Base-by-base conservation (phyloP, 2,797 vertebrate genomes). In the Tragelaphus oryx region DNA sequence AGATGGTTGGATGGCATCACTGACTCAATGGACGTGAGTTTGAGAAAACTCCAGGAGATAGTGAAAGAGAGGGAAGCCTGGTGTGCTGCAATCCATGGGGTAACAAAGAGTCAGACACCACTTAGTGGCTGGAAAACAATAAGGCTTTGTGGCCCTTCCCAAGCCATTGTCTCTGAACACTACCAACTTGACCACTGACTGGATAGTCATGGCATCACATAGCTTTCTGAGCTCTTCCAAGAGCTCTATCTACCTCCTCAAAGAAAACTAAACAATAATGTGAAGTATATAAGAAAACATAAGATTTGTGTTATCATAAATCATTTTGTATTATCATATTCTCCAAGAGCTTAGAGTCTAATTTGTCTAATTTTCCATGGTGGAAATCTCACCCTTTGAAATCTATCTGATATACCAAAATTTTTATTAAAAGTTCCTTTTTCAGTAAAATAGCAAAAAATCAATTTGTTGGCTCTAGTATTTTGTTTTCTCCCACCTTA, bases 301-400 rank as follows among this genome's bases (percentile, higher is more conserved):
- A 75, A 87, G 14, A 91, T 48, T 57, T 12, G 76, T 30, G 37
- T 74, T 14, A 26, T 74, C 37, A 14, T 74, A 74, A 74, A 74
- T 74, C 22, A 44, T 44, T 74, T 74, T 44, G 11, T 71, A 41
- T 71, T 71, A 24, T 86, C 80, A 48, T 41, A 48, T 60, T 79
- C 60, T 60, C 71, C 59, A 96, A 87, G 62, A 84, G 44, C 55
- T 74, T 41, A 50, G 50, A 55, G 75, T 86, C 65, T 85, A 54
- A 91, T 94, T 94, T 91, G 75, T 86, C 59, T 85, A 57, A 91
- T 94, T 94, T 91, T 95, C 65, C 82, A 26, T 12, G 28, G 65
- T 87, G 33, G 60, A 94, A 97, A 96, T 89, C 41, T 83, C 50
- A n/a, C 26, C 41, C 74, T 83, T 96, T 83, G 52, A 95, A 95